These are phyloP conservation scores for Bombycilla garrulus DNA, from an alignment of 2,113 vertebrate genomes.

Conservation along the genomic window DNA sequence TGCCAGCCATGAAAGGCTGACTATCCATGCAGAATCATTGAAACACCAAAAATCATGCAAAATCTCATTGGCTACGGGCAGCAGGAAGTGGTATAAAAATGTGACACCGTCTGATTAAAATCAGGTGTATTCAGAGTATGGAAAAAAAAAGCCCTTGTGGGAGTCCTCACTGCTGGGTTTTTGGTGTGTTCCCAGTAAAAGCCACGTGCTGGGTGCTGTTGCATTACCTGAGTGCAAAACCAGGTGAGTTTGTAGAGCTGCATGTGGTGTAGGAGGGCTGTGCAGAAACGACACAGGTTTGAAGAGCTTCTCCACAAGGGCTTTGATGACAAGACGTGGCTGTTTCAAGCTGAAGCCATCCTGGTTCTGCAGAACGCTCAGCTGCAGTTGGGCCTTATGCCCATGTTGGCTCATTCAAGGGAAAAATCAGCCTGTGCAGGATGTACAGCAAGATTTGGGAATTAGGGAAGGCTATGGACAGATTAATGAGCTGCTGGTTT, in stretches of 20 bases:
- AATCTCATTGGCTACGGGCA: background rate
- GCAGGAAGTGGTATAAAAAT: background rate
- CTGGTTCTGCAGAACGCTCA: background rate
- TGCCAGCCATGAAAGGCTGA: background rate
- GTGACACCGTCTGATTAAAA: background rate
- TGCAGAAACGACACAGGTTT: background rate
- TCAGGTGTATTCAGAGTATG: background rate
- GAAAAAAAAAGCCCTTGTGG: background rate
- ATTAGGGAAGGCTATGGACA: background rate
- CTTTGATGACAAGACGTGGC: background rate
- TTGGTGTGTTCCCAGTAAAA: background rate
- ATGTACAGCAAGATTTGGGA: background rate
- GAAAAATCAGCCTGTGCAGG: background rate
- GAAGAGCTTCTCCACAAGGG: background rate
- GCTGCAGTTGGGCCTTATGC: background rate
- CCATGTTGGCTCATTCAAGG: background rate
- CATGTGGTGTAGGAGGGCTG: no score
- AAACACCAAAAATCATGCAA: background rate
- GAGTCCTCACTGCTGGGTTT: background rate
- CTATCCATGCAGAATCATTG: background rate
- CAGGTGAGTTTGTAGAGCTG: background rate
- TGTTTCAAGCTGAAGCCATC: background rate
- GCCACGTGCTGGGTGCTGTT: rapidly evolving
- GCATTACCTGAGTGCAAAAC: background rate
- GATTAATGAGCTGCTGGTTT: background rate